Evolutionary conservation across 2,888 invertebrate genomes (phyloP), one percentile per base, ranked within the genome.

Genomic region (Erannis defoliaria): DNA sequence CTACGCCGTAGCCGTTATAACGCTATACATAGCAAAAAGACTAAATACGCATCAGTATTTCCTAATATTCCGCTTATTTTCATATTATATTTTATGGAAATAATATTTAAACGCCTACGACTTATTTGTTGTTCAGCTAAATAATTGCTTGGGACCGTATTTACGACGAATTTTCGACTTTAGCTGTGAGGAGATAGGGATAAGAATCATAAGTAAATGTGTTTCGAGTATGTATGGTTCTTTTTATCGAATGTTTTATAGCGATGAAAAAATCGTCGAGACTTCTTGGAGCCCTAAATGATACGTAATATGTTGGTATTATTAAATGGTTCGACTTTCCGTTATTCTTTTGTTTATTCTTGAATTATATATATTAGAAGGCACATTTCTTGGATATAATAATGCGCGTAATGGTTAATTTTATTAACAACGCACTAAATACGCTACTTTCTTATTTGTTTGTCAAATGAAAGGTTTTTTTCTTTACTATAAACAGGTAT

Each of bases 261-360:
- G 57, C 45, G 37, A 58, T 53, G 55, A 67, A 65, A 67, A 68
- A 66, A 68, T 61, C 37, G 63, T 63, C 63, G 66, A 64, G 68
- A 64, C 68, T 64, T 48, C 19, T 23, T 48, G 68, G 68, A 54
- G 66, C 61, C 68, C 42, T 55, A 58, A 63, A 63, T 51, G 59
- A 55, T 53, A 10, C 60, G 53, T 37, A 50, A 29, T 56, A 46
- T 26, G 31, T 56, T 16, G 50, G 49, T 42, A 58, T 61, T 63
- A 53, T 61, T 56, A 60, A 59, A 56, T 37, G 45, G 38, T n/a
- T 31, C 42, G 49, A 26, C 23, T 51, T 51, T 21, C 45, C 45
- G 37, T 38, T 48, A 3, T 42, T 40, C 12, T 18, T 55, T 45
- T 45, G 33, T 54, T 43, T 45, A 43, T 1, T 12, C 31, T n/a